These are phyloP conservation scores for Geotrypetes seraphini DNA, from an alignment of 2,797 vertebrate genomes.

Conservation along the genomic window DNA sequence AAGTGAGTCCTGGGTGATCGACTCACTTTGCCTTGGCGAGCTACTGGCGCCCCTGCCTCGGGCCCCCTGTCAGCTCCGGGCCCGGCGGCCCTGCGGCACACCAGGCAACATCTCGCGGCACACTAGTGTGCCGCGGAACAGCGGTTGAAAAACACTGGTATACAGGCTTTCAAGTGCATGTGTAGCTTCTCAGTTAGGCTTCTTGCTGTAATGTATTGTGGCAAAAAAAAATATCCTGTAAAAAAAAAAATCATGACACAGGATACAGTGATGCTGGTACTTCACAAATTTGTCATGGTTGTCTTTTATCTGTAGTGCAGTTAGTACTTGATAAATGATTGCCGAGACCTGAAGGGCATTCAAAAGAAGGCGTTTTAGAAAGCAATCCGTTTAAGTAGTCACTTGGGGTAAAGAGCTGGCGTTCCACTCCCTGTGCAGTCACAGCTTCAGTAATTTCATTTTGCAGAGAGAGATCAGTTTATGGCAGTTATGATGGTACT, in stretches of 20 bases:
- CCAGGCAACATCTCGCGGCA: no score
- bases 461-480: not conserved
- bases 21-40: no score
- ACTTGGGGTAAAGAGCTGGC: not conserved
- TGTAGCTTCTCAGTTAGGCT: no score
- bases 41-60: no score
- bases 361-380: not conserved
- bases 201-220: not conserved
- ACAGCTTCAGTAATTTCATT: not conserved
- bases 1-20: no score
- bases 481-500: not conserved
- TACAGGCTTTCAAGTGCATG: no score
- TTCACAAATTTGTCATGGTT: not conserved
- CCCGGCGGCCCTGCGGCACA: no score
- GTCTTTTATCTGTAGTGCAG: not conserved
- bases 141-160: no score
- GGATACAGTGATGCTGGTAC: no score
- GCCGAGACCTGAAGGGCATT: not conserved
- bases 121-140: no score
- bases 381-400: slow-evolving; percentile 2
- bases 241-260: not conserved
- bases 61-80: no score
- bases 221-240: not conserved
- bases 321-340: slow-evolving; percentile 1
- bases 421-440: not conserved